A percentile compares a stretch with the other conserved stretches of the same genome.
These are phyloP conservation scores for Diadromus collaris DNA, from an alignment of 2,888 invertebrate species.

Conservation along the genomic window DNA sequence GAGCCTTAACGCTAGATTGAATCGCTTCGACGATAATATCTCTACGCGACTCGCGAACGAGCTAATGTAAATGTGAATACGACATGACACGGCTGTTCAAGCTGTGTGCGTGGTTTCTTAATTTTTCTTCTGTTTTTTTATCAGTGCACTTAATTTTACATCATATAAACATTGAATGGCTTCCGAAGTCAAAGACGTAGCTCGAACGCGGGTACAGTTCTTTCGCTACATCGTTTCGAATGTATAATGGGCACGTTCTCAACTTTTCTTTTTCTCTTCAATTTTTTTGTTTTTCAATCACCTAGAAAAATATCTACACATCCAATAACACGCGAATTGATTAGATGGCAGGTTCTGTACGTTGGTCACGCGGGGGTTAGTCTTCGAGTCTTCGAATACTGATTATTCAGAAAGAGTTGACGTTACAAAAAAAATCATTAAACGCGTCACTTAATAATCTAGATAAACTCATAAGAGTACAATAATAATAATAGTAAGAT, in stretches of 20 bases:
- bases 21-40: slow-evolving; percentile 34
- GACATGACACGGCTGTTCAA: slow-evolving; percentile 59
- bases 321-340: slow-evolving; percentile 56
- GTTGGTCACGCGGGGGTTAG: slow-evolving; percentile 54
- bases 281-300: slow-evolving; percentile 34
- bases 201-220: slow-evolving; percentile 19
- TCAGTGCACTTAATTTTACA: slow-evolving; percentile 66
- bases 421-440: slow-evolving; percentile 32
- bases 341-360: slow-evolving; percentile 61
- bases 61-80: slow-evolving; percentile 42
- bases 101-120: slow-evolving; percentile 70
- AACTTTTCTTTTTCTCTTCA: slow-evolving; percentile 15
- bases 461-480: slow-evolving; percentile 16
- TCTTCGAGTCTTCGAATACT: slow-evolving; percentile 59
- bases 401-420: slow-evolving; percentile 48
- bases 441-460: slow-evolving; percentile 18
- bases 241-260: slow-evolving; percentile 22
- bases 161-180: slow-evolving; percentile 60
- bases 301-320: slow-evolving; percentile 61
- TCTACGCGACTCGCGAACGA: slow-evolving; percentile 33
- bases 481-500: slow-evolving; percentile 31
- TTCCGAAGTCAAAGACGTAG: slow-evolving; percentile 48
- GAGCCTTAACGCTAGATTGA: slow-evolving; percentile 35
- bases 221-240: slow-evolving; percentile 20
- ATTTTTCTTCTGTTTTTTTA: slow-evolving; percentile 24